Percentiles rank a stretch among this genome's conserved stretches.
Evolutionary conservation across 2,797 vertebrate genomes (phyloP).

Genomic region (Enteromius afrohamiltoni): DNA sequence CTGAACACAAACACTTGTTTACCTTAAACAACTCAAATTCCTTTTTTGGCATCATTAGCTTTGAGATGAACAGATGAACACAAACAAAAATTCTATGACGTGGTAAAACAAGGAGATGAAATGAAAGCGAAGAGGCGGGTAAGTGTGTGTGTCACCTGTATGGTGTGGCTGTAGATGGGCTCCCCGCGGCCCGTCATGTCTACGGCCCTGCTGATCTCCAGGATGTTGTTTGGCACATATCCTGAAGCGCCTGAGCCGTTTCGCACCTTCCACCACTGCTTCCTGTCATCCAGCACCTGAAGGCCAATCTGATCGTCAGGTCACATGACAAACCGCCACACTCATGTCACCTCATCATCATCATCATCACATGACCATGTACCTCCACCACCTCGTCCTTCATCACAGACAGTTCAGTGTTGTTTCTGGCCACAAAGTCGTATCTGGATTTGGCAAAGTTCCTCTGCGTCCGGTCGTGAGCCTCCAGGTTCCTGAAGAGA

Average conservation of each 20-base stretch:
- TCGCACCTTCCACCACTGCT: conserved; percentile 97
- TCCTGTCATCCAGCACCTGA: conserved; percentile 94
- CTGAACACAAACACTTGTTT: conserved; percentile 64
- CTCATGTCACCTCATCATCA: not conserved
- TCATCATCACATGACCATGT: conserved; percentile 32
- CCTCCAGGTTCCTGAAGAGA: conserved; percentile 80
- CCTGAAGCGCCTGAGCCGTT: conserved; percentile 83
- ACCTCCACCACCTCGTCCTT: conserved; percentile 97
- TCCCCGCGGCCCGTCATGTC: conserved; percentile 79
- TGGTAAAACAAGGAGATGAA: not conserved
- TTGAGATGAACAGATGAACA: conserved; percentile 61
- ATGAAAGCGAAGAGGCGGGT: not conserved
- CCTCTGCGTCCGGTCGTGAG: conserved; percentile 75
- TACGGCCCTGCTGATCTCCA: conserved; percentile 81
- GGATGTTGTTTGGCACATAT: conserved; percentile 98
- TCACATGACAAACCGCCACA: not conserved
- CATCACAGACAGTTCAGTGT: conserved; percentile 90
- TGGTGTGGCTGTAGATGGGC: conserved; percentile 88
- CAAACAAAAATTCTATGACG: not conserved
- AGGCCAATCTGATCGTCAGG: conserved; percentile 1
- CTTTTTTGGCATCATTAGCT: conserved; percentile 99
- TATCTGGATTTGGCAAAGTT: conserved; percentile 93
- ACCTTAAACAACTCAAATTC: conserved; percentile 99
- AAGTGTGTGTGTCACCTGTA: conserved; percentile 80
- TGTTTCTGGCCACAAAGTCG: conserved; percentile 93